These are phyloP conservation scores for Lochmaea capreae DNA, from an alignment of 2,888 invertebrate genomes.

Conservation along the genomic window DNA sequence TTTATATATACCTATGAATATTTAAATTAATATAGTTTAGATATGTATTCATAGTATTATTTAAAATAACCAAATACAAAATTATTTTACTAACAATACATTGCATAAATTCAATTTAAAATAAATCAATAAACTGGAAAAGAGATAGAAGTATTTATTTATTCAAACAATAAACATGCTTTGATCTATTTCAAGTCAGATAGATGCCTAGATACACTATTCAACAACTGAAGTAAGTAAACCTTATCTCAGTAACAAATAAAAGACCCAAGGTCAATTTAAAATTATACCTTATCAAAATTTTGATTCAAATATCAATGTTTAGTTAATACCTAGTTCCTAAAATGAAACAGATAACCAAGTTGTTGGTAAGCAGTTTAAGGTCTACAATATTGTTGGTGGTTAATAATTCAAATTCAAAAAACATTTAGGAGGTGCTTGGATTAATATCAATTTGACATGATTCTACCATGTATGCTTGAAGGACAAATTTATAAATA, in stretches of 20 bases:
- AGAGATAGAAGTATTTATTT: neutral
- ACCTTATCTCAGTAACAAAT: slow-evolving; percentile 18
- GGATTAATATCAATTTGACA: slow-evolving; percentile 12
- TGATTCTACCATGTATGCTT: slow-evolving; percentile 4
- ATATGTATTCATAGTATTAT: too few species aligned
- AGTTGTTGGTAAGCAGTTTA: neutral
- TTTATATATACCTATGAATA: too few species aligned
- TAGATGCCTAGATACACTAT: neutral
- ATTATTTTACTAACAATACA: too few species aligned
- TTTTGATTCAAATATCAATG: slow-evolving; percentile 3
- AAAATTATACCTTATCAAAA: slow-evolving; percentile 13
- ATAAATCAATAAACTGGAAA: neutral
- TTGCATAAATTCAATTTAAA: too few species aligned
- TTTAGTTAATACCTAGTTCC: slow-evolving; percentile 3
- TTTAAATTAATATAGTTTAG: too few species aligned
- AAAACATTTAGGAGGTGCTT: neutral
- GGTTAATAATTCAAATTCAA: neutral
- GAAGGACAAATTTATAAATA: slow-evolving; percentile 34
- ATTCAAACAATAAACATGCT: neutral
- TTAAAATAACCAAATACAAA: too few species aligned
- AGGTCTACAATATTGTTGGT: neutral
- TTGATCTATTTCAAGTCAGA: neutral
- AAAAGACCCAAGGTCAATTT: slow-evolving; percentile 22
- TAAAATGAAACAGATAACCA: neutral
- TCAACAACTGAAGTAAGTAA: slow-evolving; percentile 3